These are phyloP conservation scores for Agrotis ipsilon DNA, from an alignment of 2,888 invertebrate species.

Conservation along the genomic window DNA sequence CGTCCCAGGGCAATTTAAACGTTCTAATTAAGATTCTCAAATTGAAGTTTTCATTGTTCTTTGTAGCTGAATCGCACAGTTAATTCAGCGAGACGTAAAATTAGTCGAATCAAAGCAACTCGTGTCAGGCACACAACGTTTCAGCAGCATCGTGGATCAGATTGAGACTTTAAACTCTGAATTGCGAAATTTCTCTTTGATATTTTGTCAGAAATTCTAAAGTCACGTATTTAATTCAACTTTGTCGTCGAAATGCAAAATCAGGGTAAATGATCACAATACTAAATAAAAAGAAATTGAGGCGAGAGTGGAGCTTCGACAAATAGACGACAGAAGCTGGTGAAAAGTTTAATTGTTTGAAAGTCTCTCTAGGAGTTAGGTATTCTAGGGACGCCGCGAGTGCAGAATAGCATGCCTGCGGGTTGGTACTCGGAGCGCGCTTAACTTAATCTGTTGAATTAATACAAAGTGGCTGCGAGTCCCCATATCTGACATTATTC, in stretches of 20 bases:
- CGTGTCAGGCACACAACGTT: constrained; percentile 77
- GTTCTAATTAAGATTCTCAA: constrained; percentile 79
- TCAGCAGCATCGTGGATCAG: constrained; percentile 70
- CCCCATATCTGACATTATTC: constrained; percentile 76
- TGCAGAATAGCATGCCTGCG: constrained; percentile 36
- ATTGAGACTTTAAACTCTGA: constrained; percentile 69
- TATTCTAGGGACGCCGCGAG: constrained; percentile 16
- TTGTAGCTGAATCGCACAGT: constrained; percentile 77
- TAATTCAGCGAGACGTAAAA: constrained; percentile 82
- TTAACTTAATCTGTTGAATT: constrained; percentile 46
- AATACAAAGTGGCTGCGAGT: constrained; percentile 58
- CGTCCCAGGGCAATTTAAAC: constrained; percentile 71
- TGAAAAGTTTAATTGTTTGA: constrained; percentile 39
- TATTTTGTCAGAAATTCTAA: constrained; percentile 69
- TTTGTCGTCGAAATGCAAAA: constrained; percentile 61
- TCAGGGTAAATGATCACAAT: constrained; percentile 55
- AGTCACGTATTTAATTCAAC: constrained; percentile 75
- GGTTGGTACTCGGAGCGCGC: constrained; percentile 11
- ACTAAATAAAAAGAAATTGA: constrained; percentile 48
- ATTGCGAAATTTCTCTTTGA: constrained; percentile 70
- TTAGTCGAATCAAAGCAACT: constrained; percentile 83
- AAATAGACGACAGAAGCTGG: constrained; percentile 32
- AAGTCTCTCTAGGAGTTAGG: constrained; percentile 46
- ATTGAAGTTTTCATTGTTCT: constrained; percentile 83
- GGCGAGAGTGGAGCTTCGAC: constrained; percentile 21